A percentile compares a stretch with the other conserved stretches of the same genome.
phyloP scores from a whole-genome alignment of 2,888 invertebrate species.

The Sphaerophoria taeniata region DNA sequence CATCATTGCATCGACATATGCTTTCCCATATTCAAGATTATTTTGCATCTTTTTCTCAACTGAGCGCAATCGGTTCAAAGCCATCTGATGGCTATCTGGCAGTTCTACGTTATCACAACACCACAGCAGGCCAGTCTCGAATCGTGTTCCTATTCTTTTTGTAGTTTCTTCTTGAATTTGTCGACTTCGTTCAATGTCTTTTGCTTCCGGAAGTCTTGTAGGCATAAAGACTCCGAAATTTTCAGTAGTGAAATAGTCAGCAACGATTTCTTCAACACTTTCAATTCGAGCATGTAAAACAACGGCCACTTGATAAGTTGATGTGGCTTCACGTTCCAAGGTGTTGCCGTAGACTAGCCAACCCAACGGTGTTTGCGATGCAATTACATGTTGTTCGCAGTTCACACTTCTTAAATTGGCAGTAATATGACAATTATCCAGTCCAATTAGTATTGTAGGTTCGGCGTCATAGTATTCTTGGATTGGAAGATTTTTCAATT shows the following conservation, averaged over 20 bases:
- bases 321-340: neutral
- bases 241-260: conserved; percentile 2
- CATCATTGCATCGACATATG: neutral
- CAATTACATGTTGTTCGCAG: neutral
- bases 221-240: neutral
- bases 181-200: neutral
- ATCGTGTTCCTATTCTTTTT: neutral
- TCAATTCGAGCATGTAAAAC: neutral
- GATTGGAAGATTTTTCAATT: neutral
- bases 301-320: neutral
- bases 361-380: neutral
- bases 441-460: neutral
- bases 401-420: neutral
- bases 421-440: neutral
- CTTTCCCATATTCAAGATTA: too few species aligned
- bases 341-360: conserved; percentile 1
- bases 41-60: too few species aligned
- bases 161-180: neutral
- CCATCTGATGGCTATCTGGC: too few species aligned
- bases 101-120: neutral
- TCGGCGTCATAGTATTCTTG: neutral
- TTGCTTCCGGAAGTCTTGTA: neutral
- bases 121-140: neutral
- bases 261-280: conserved; percentile 7
- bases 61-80: too few species aligned